phyloP scores from a whole-genome alignment of 1,140 invertebrate genomes.

The Pararge aegeria region DNA sequence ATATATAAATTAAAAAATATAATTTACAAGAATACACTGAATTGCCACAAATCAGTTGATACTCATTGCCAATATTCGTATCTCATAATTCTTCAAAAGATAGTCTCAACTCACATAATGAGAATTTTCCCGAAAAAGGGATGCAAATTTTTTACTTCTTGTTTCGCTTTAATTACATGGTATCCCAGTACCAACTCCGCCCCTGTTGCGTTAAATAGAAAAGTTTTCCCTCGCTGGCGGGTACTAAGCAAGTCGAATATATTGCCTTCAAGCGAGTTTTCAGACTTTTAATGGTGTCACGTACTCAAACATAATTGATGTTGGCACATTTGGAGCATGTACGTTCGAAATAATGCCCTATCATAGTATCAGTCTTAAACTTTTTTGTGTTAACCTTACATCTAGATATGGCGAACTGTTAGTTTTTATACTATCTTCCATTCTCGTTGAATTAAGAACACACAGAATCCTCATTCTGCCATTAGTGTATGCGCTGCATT shows the following conservation, averaged over 20 bases:
- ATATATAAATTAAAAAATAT: no score
- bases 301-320: constrained; percentile 23
- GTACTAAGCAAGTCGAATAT: constrained; percentile 23
- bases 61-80: no score
- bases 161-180: constrained; percentile 20
- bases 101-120: no score
- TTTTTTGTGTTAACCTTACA: background rate
- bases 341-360: background rate
- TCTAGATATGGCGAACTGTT: no score
- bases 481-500: no score
- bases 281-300: constrained; percentile 28
- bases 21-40: no score
- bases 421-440: no score
- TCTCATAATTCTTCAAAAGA: no score
- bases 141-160: constrained; percentile 1
- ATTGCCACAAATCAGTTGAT: no score
- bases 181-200: constrained; percentile 14
- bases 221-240: constrained; percentile 15
- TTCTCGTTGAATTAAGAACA: no score
- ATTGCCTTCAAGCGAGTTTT: constrained; percentile 23
- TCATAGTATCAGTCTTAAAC: background rate
- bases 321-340: constrained; percentile 16
- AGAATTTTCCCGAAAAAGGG: no score
- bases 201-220: constrained; percentile 22
- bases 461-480: no score